Percentiles rank a stretch among this genome's conserved stretches.
These are phyloP conservation scores for Crotalus helleri DNA, from an alignment of 2,113 vertebrate species.

Conservation along the genomic window DNA sequence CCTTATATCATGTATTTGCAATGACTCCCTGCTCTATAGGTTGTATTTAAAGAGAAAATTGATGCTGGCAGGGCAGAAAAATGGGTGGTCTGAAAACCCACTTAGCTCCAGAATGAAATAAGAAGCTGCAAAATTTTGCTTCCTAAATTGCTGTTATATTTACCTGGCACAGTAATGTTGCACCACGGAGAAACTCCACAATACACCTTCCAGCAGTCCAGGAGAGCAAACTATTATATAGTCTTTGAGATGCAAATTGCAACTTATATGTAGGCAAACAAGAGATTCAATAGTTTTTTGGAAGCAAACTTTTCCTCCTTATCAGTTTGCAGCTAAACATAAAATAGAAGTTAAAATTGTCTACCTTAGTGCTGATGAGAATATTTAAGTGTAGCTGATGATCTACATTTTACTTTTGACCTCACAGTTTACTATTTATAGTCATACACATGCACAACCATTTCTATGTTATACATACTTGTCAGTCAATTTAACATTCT, in stretches of 20 bases:
- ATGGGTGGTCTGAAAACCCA: not conserved
- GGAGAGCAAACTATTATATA: not conserved
- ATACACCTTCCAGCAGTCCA: not conserved
- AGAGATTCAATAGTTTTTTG: not conserved
- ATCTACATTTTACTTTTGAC: not conserved
- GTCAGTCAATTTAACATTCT: not conserved
- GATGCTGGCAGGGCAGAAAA: not conserved
- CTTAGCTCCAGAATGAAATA: not conserved
- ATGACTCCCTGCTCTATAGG: not conserved
- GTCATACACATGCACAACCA: not conserved
- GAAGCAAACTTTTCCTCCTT: not conserved
- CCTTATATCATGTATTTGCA: slow-evolving; percentile 4
- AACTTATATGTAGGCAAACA: not conserved
- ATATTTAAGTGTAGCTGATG: not conserved
- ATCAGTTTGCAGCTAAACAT: not conserved
- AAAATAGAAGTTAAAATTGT: not conserved
- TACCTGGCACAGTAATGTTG: not conserved
- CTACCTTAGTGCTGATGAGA: not conserved
- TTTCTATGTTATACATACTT: not conserved
- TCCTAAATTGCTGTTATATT: not conserved
- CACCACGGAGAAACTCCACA: not conserved
- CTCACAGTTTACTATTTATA: not conserved
- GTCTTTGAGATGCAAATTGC: not conserved
- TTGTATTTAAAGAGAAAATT: slow-evolving; percentile 1
- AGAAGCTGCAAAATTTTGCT: not conserved